Base-by-base conservation (phyloP, 2,113 vertebrate species). In the Bettongia penicillata region DNA sequence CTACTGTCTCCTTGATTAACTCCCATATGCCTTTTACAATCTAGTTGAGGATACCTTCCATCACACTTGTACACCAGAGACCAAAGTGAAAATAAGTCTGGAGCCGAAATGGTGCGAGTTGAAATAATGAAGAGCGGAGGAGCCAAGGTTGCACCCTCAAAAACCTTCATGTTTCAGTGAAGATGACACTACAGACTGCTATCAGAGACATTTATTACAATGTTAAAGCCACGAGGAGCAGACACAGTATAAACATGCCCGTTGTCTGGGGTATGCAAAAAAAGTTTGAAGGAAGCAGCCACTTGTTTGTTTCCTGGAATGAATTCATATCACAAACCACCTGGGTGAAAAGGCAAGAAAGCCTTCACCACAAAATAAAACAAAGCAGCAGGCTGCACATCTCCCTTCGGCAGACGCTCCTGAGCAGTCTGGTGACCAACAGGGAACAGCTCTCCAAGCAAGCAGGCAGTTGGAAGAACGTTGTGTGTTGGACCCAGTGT, bases 131-230 rank as follows among this genome's bases (percentile, higher is more conserved):
- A 68, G 31, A 68, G 11, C 61, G 25, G 14, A 12, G 14, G 31
- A 16, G 31, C 31, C 61, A n/a, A n/a, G 26, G 16, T n/a, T 77
- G 61, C 37, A 19, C 61, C 61, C 61, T 77, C 37, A n/a, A n/a
- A 77, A 77, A 77, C 53, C 22, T 94, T 94, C 68, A 90, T 68
- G 90, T 26, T 96, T 47, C 43, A 50, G 96, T 93, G 37, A 53
- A 51, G 91, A 92, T 57, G 53, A 93, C 96, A 84, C 37, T 23
- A 84, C 68, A 84, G 16, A 89, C 55, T 26, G 26, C 91, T 24
- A 52, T 57, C 26, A 28, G 53, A 89, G 50, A 89, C 95, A 90
- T 96, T 97, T 95, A 96, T 68, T 97, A 61, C 49, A 92, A 61
- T 53, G 28, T 92, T 53, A 92, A 95, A 96, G 92, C 91, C 53